Base-by-base conservation (phyloP, 53 echinoderm and acorn worm species). In the Luidia sarsii region DNA sequence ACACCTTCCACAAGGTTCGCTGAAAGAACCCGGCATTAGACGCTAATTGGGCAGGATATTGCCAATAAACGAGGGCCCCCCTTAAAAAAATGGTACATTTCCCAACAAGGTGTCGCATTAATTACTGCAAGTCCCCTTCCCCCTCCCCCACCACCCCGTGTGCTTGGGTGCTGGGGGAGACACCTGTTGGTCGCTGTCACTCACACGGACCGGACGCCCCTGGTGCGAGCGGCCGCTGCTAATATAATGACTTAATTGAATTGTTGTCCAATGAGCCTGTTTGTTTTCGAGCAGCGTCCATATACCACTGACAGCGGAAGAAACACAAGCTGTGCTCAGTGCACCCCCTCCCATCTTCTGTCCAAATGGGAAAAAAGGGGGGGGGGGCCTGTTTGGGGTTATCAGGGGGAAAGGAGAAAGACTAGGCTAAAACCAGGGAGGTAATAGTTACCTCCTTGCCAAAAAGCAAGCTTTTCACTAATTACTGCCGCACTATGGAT, bases 31-130 rank as follows among this genome's bases (percentile, higher is more conserved):
- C 10, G 41, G 77, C 60, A 77, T 77, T 77, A 77, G 48, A 46
- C 25, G 46, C 61, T 77, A 77, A 77, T 77, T 77, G 77, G 60
- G 19, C 77, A 60, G 77, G 77, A 77, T 77, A 77, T 77, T 77
- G 77, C 77, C 77, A 77, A 77, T 77, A 77, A 77, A n/a, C n/a
- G n/a, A n/a, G n/a, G n/a, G n/a, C 60, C 61, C n/a, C 43, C 43
- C 18, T 31, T 77, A 77, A n/a, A n/a, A n/a, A n/a, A n/a, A 77
- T 77, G 59, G 77, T 77, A 77, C 77, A 77, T 77, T 77, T 77
- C 77, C n/a, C 77, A 77, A 77, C 55, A 77, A 77, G 77, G 77
- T 77, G 77, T 77, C 77, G 45, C 59, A 77, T 77, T 77, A 77
- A 77, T 77, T 77, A 61, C 77, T 60, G 61, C n/a, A n/a, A n/a